Base-by-base conservation (phyloP, 2,797 vertebrate genomes). In the Periophthalmus magnuspinnatus region DNA sequence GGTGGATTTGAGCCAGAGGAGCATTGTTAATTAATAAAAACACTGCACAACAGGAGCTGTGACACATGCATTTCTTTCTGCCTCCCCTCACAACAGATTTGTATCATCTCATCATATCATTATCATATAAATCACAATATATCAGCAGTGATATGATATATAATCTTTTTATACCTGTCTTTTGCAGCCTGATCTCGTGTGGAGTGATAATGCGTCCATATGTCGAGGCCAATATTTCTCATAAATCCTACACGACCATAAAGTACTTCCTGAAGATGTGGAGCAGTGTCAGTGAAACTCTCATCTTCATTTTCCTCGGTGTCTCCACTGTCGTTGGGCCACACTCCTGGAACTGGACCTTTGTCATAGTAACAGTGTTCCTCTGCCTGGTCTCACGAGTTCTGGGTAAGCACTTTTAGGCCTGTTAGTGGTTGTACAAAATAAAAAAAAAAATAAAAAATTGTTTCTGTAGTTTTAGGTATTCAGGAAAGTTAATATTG, bases 231-330 rank as follows among this genome's bases (percentile, higher is more conserved):
- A 99, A 99, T 88, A 99, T 99, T 84, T 99, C 98, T 66, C 98
- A 99, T 89, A 99, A 99, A 83, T 99, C 98, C 47, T 96, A 99
- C 91, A 99, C 97, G 64, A 99, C 98, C 88, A 97, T 98, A 92
- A 99, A 99, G 69, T 99, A 99, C 79, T 99, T 99, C 89, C 90
- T 99, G 74, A 99, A 99, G 91, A 99, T 99, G 98, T 98, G 94
- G 97, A 99, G 98, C 94, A 99, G 97, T 0, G 96, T 99, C 82
- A 99, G 98, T 0, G 98, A 99, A 86, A 99, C 98, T 0, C 94
- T 99, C 22, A 99, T 99, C 90, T 99, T 99, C 87, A 98, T 99
- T 85, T 99, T 99, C 83, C 93, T 99, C 2, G 98, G 98, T 0
- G 97, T 99, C 65, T 96, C 97, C 74, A 99, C 97, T 0, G 97